These are phyloP conservation scores for Mechanitis messenoides DNA, from an alignment of 2,888 invertebrate genomes.

Conservation along the genomic window DNA sequence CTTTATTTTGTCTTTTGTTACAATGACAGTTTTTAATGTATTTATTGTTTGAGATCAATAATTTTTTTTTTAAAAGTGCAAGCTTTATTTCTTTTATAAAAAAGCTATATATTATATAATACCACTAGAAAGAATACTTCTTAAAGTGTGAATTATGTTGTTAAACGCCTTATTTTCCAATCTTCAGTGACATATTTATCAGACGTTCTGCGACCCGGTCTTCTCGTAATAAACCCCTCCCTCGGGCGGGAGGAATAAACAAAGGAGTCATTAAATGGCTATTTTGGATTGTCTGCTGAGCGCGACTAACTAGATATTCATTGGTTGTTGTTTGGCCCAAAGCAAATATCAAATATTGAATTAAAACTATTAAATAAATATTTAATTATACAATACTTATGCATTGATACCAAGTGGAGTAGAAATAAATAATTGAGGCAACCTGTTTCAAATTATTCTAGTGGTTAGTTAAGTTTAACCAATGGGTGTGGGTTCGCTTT, in stretches of 20 bases:
- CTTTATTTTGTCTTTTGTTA: too few species aligned
- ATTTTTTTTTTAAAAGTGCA: too few species aligned
- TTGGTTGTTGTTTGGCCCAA: conserved; percentile 24
- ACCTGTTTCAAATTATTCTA: too few species aligned
- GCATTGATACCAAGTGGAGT: too few species aligned
- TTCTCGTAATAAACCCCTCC: conserved; percentile 42
- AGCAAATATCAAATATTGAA: conserved; percentile 8
- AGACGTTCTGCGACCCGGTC: conserved; percentile 20
- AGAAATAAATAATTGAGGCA: too few species aligned
- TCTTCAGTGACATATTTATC: conserved; percentile 20
- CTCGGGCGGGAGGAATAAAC: conserved; percentile 57
- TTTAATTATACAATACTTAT: too few species aligned
- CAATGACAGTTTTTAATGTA: too few species aligned
- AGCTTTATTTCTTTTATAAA: too few species aligned
- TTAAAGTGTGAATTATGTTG: background rate
- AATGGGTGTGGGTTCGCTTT: too few species aligned
- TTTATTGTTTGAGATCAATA: too few species aligned
- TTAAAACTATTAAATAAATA: background rate
- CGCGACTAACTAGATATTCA: conserved; percentile 43
- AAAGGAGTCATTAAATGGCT: conserved; percentile 69
- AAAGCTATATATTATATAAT: too few species aligned
- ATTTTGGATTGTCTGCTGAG: conserved; percentile 58
- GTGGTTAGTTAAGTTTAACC: too few species aligned
- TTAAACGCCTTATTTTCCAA: background rate
- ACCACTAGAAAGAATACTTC: background rate